Evolutionary conservation across 2,888 invertebrate genomes (phyloP), one percentile per base, ranked within the genome.

Genomic region (Parochlus steinenii): DNA sequence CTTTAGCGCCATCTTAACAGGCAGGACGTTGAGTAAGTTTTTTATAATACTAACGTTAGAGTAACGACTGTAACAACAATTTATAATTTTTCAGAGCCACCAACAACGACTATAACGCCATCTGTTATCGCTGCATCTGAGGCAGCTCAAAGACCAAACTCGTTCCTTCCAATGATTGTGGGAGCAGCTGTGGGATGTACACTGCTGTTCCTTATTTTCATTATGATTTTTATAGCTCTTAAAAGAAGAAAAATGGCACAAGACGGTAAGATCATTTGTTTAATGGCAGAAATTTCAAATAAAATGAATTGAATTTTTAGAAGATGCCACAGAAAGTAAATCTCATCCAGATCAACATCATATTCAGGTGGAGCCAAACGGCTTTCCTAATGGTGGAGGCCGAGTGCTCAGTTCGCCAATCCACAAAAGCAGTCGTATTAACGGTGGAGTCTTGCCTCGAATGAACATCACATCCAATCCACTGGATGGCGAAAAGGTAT

Each of bases 1-100:
- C 42, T 89, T 86, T 51, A 83, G 82, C 45, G 66, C 69, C 24
- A 75, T 78, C 27, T 63, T 76, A 38, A 70, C 74, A 31, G 69
- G 71, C 33, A 73, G 69, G 50, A 85, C 85, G 2, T 52, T 56
- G 37, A 60, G 67, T 67, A 49, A 54, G 58, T 55, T 32, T 32
- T n/a, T 4, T 10, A 14, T 33, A 4, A 6, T n/a, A 12, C 18
- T 15, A 5, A 6, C 10, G 14, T 10, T 10, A 12, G 14, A 8
- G 15, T 8, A 15, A 5, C 6, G 10, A 14, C 19, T 15, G 23
- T 12, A 6, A 6, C 11, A 23, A 6, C n/a, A 27, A 36, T 4
- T 18, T 38, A 37, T 29, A 4, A 12, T 23, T 35, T 33, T 40
- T 18, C 26, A 54, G 53, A 51, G 39, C 45, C 49, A 11, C 43